These are phyloP conservation scores for Tetrao urogallus DNA, from an alignment of 2,113 vertebrate genomes.

Conservation along the genomic window DNA sequence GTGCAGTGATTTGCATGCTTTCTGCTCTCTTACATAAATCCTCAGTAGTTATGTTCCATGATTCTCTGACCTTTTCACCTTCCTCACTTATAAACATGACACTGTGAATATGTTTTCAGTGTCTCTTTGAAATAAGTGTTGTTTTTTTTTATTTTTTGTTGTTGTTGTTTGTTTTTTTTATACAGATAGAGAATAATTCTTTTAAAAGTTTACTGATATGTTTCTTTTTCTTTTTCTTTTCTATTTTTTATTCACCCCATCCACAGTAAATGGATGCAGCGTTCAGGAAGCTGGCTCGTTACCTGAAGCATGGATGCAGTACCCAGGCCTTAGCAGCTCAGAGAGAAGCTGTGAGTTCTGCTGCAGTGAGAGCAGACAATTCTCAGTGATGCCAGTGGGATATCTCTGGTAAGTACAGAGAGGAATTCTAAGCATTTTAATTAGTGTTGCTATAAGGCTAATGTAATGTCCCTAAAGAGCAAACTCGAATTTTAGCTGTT, in stretches of 20 bases:
- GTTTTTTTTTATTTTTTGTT: no score
- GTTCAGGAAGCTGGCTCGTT: background rate
- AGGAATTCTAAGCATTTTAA: background rate
- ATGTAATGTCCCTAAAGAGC: background rate
- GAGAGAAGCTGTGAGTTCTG: background rate
- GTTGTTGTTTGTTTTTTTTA: background rate
- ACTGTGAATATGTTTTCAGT: background rate
- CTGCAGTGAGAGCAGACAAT: background rate
- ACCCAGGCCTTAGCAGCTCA: rapidly evolving
- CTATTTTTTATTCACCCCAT: background rate
- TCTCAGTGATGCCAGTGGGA: rapidly evolving
- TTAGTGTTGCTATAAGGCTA: background rate
- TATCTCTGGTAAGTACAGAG: background rate
- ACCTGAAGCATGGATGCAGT: background rate
- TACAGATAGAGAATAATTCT: background rate
- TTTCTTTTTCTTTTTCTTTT: background rate
- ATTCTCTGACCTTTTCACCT: background rate
- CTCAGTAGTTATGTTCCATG: background rate
- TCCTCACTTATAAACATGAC: background rate
- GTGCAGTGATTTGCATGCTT: background rate
- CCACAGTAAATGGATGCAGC: background rate
- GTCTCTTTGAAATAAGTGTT: background rate
- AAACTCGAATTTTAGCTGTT: background rate
- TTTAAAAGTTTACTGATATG: background rate
- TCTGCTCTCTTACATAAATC: background rate